These are phyloP conservation scores for Petaurus breviceps DNA, from an alignment of 2,113 vertebrate genomes.

Conservation along the genomic window DNA sequence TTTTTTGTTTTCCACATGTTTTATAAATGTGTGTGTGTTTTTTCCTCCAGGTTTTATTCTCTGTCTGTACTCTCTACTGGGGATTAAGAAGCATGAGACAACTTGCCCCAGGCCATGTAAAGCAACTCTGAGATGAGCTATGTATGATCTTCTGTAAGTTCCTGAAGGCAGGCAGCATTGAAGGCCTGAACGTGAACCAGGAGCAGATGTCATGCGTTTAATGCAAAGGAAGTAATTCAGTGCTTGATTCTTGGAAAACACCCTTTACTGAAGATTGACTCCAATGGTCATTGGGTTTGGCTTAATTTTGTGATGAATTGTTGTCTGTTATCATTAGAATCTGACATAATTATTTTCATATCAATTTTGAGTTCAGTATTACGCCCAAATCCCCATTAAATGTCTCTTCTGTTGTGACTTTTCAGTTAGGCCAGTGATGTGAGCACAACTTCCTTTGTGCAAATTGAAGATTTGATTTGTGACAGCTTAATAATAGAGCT, in stretches of 20 bases:
- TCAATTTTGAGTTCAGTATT: not conserved
- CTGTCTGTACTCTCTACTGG: constrained; percentile 90
- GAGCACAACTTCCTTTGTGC: not conserved
- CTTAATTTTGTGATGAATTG: constrained; percentile 48
- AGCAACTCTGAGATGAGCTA: not conserved
- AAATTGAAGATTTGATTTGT: not conserved
- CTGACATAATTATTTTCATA: not conserved
- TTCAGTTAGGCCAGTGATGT: constrained; percentile 2
- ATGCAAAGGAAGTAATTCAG: not conserved
- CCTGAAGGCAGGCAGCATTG: not conserved
- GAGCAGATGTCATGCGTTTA: not conserved
- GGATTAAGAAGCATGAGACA: constrained; percentile 80
- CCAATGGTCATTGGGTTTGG: constrained; percentile 5
- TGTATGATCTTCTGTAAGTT: not conserved
- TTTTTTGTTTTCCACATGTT: not conserved
- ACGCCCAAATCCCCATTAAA: not conserved
- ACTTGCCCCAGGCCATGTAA: constrained; percentile 30
- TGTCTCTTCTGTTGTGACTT: constrained; percentile 37
- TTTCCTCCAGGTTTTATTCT: constrained; percentile 88
- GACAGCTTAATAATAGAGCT: not conserved
- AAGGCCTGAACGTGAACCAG: not conserved
- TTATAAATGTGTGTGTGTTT: constrained; percentile 67
- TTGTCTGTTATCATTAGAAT: constrained; percentile 51
- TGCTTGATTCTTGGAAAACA: not conserved
- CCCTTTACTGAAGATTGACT: not conserved